Evolutionary conservation across 2,888 invertebrate species (phyloP), one percentile per base, ranked within the genome.

Genomic region (Allophyes oxyacanthae): DNA sequence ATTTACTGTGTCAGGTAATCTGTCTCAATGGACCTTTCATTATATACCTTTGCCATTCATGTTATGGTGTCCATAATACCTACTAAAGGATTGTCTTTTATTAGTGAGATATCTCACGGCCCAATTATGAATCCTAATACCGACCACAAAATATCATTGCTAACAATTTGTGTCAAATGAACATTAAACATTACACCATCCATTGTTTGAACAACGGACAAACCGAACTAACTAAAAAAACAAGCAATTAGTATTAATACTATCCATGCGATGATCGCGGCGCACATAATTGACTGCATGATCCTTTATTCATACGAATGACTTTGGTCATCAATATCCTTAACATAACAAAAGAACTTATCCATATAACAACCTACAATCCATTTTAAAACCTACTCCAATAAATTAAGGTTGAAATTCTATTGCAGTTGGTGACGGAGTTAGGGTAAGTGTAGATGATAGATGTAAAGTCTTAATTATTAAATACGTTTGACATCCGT

Each of bases 401-500:
- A 1, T 6, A 0, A 0, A 0, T 6, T 25, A 62, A 36, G 28
- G 62, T 70, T 30, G 0, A 41, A 51, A 50, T 49, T 70, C 0
- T 0, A 37, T 3, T 44, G 45, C 0, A 0, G 3, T 0, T 0
- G 1, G 2, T 5, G 0, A 6, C 0, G 1, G 1, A 46, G 40
- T 50, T 67, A 68, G 2, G 56, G 15, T 58, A 55, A 56, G 40
- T 33, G 38, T 13, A 57, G 33, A 41, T 30, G 36, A 10, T n/a
- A 34, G 44, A 25, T 70, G 41, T 62, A 57, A 46, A 75, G 71
- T 68, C 71, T 75, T 85, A 85, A 84, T 85, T 84, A 78, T 79
- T 85, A 81, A 81, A 86, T 85, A 84, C 81, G 81, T 83, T 85
- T 85, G 82, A 84, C 84, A 85, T 84, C 83, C 84, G 83, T 83